Percentiles rank a stretch among this genome's conserved stretches.
These are phyloP conservation scores for Blastobasis lacticolella DNA, from an alignment of 2,888 invertebrate genomes.

Conservation along the genomic window DNA sequence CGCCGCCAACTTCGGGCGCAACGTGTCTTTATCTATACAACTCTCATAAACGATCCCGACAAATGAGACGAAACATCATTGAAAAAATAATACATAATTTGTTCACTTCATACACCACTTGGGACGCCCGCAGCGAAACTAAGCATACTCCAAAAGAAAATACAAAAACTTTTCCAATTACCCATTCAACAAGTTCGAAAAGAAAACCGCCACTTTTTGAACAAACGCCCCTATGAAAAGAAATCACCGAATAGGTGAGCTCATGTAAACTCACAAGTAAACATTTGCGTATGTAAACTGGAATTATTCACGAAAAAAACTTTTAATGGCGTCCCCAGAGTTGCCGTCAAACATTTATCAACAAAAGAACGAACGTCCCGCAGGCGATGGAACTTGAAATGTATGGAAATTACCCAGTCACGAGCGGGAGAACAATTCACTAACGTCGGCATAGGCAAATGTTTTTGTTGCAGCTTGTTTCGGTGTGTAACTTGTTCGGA, in stretches of 20 bases:
- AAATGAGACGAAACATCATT: conserved; percentile 5
- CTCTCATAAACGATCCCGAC: conserved; percentile 14
- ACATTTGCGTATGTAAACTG: conserved; percentile 75
- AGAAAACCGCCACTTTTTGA: conserved; percentile 54
- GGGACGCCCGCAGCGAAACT: conserved; percentile 29
- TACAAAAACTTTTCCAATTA: conserved; percentile 63
- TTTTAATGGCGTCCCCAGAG: conserved; percentile 75
- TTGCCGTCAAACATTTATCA: conserved; percentile 75
- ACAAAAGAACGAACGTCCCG: conserved; percentile 75
- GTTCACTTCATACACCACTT: neutral
- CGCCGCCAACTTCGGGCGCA: conserved; percentile 34
- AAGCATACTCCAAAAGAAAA: conserved; percentile 42
- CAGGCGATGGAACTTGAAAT: conserved; percentile 74
- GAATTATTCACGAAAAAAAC: conserved; percentile 74
- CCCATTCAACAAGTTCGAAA: conserved; percentile 56
- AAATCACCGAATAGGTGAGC: conserved; percentile 72
- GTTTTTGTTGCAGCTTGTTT: conserved; percentile 72
- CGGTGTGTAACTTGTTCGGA: conserved; percentile 50
- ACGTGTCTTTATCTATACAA: conserved; percentile 33
- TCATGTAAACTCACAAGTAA: conserved; percentile 68
- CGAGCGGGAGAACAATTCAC: conserved; percentile 73
- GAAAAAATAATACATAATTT: conserved; percentile 11
- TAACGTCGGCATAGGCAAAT: conserved; percentile 71
- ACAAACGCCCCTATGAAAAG: conserved; percentile 66
- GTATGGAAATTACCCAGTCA: conserved; percentile 75